Evolutionary conservation across 2,113 vertebrate genomes (phyloP).

Genomic region (Vimba vimba): DNA sequence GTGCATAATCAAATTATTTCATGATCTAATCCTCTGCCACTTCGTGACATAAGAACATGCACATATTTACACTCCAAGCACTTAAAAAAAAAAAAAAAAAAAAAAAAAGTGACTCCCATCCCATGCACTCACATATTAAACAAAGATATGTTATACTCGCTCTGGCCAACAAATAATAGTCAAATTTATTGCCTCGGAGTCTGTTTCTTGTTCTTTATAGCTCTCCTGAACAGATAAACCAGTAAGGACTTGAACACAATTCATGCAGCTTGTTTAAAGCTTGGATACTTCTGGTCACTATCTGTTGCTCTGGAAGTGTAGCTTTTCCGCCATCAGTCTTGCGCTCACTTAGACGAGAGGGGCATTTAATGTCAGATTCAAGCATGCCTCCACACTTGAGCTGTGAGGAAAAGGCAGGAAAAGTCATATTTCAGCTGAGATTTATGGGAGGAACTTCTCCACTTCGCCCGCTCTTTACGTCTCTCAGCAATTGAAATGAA

Average conservation of each 20-base stretch:
- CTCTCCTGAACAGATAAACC: slow-evolving; percentile 57
- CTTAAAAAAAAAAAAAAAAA: too few species aligned
- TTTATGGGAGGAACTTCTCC: slow-evolving; percentile 75
- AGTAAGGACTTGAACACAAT: slow-evolving; percentile 55
- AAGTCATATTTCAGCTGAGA: slow-evolving; percentile 76
- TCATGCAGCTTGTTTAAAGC: slow-evolving; percentile 62
- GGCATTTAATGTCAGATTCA: slow-evolving; percentile 54
- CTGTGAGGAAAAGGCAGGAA: slow-evolving; percentile 54
- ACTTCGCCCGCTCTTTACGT: slow-evolving; percentile 65
- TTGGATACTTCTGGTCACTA: slow-evolving; percentile 59
- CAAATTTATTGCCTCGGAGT: slow-evolving; percentile 66
- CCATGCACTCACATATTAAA: slow-evolving; percentile 24
- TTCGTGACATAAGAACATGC: background rate
- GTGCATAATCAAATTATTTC: background rate
- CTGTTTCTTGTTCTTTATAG: slow-evolving; percentile 68
- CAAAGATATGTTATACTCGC: slow-evolving; percentile 41
- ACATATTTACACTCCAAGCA: background rate
- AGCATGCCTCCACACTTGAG: slow-evolving; percentile 44
- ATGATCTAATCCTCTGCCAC: background rate
- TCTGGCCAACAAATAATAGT: slow-evolving; percentile 69
- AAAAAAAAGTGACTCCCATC: background rate
- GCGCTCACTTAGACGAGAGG: slow-evolving; percentile 41
- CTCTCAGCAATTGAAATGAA: slow-evolving; percentile 73
- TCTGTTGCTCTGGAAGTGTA: slow-evolving; percentile 64
- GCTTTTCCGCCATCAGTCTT: slow-evolving; percentile 62